These are phyloP conservation scores for Sycophila texana DNA, from an alignment of 2,888 invertebrate genomes.

Conservation along the genomic window DNA sequence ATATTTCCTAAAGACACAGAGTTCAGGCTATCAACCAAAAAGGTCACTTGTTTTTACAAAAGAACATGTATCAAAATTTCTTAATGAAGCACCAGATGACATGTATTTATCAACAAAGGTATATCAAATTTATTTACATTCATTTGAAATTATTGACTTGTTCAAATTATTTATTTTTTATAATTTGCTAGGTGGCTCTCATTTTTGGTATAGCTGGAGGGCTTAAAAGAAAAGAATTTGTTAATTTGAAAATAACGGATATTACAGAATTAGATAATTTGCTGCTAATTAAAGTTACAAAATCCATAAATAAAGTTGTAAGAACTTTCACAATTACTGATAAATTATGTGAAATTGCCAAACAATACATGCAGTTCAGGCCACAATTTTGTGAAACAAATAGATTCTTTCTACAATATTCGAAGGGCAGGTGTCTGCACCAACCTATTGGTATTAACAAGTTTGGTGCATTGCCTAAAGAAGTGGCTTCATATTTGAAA, in stretches of 20 bases:
- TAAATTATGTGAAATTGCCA: conserved; percentile 13
- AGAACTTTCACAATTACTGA: conserved; percentile 16
- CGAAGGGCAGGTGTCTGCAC: conserved; percentile 5
- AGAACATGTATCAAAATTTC: conserved; percentile 1
- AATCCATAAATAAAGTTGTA: neutral
- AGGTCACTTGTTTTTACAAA: no score
- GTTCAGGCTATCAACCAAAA: neutral
- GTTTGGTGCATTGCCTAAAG: conserved; percentile 12
- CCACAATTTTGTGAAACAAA: neutral
- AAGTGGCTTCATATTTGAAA: conserved; percentile 10
- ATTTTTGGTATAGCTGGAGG: conserved; percentile 13
- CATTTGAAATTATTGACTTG: neutral
- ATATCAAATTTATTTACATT: neutral
- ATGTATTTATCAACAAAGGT: conserved; percentile 10
- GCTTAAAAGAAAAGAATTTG: conserved; percentile 1
- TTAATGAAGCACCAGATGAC: conserved; percentile 15
- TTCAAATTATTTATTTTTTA: neutral
- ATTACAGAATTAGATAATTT: neutral
- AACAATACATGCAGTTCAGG: neutral
- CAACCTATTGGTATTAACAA: conserved; percentile 22
- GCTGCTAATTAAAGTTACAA: neutral
- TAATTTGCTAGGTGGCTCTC: neutral
- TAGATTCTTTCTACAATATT: conserved; percentile 13
- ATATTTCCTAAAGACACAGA: neutral
- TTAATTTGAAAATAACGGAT: neutral